Conservation (phyloP, 2,113 vertebrate species). For the Pithys albifrons region DNA sequence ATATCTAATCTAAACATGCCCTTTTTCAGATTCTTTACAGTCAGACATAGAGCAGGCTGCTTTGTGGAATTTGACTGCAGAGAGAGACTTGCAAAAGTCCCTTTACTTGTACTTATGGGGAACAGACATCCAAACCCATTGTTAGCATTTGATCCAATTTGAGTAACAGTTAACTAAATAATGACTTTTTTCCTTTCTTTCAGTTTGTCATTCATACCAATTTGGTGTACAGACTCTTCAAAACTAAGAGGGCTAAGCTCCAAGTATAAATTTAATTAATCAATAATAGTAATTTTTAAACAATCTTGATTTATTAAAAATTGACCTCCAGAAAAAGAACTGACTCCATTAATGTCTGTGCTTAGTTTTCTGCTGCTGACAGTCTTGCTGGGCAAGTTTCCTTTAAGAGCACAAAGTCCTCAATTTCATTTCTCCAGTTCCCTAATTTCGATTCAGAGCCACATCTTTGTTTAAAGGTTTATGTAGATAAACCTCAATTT, state of each 20-base stretch:
- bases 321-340: slow-evolving; percentile 21
- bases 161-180: not conserved
- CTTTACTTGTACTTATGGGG: not conserved
- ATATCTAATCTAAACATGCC: not conserved
- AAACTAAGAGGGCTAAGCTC: slow-evolving; percentile 23
- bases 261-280: slow-evolving; percentile 41
- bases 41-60: not conserved
- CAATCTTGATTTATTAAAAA: slow-evolving; percentile 39
- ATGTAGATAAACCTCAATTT: slow-evolving; percentile 82
- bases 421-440: slow-evolving; percentile 71
- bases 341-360: not conserved
- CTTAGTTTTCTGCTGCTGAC: not conserved
- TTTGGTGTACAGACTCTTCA: not conserved
- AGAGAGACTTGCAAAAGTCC: not conserved
- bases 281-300: slow-evolving; percentile 53
- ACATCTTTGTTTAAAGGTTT: slow-evolving; percentile 82
- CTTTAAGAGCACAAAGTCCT: slow-evolving; percentile 76
- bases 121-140: not conserved
- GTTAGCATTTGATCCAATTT: not conserved
- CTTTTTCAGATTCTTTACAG: not conserved
- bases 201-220: not conserved
- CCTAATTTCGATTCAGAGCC: slow-evolving; percentile 79
- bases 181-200: not conserved
- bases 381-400: slow-evolving; percentile 58
- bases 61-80: not conserved